Evolutionary conservation across 2,888 invertebrate species (phyloP).

Genomic region (Allygus modestus): DNA sequence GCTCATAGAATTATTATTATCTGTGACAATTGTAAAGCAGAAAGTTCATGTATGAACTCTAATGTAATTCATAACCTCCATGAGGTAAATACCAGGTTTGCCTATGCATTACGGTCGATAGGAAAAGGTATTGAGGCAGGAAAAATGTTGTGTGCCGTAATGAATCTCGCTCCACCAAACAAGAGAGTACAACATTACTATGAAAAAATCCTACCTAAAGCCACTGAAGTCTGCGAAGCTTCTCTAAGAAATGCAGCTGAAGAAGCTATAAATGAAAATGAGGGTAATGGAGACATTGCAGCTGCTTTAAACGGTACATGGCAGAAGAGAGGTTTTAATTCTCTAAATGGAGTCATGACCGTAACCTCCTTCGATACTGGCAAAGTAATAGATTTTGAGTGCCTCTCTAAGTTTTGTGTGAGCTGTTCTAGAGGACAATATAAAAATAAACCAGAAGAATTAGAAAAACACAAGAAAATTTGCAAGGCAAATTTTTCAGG

Average conservation of each 20-base stretch:
- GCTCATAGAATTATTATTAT: background rate
- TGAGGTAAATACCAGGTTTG: slow-evolving; percentile 8
- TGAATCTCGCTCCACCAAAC: background rate
- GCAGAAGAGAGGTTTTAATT: slow-evolving; percentile 27
- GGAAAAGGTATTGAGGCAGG: background rate
- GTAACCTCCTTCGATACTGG: slow-evolving; percentile 38
- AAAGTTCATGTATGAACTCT: too few species aligned
- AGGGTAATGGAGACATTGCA: background rate
- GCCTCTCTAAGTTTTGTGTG: background rate
- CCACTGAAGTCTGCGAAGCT: slow-evolving; percentile 25
- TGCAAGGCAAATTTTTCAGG: slow-evolving; percentile 59
- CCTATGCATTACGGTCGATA: slow-evolving; percentile 6
- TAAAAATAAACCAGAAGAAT: background rate
- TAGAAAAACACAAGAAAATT: background rate
- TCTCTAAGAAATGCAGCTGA: slow-evolving; percentile 28
- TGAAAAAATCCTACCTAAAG: background rate
- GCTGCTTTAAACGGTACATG: slow-evolving; percentile 29
- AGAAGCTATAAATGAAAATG: slow-evolving; percentile 15
- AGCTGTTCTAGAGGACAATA: background rate
- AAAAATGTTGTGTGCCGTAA: background rate
- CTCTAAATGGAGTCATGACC: slow-evolving; percentile 26
- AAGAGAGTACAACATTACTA: background rate
- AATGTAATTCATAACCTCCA: background rate
- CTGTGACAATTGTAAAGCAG: too few species aligned
- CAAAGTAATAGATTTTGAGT: slow-evolving; percentile 18